Base-by-base conservation (phyloP, 2,888 invertebrate species). In the Cantharis nigra region DNA sequence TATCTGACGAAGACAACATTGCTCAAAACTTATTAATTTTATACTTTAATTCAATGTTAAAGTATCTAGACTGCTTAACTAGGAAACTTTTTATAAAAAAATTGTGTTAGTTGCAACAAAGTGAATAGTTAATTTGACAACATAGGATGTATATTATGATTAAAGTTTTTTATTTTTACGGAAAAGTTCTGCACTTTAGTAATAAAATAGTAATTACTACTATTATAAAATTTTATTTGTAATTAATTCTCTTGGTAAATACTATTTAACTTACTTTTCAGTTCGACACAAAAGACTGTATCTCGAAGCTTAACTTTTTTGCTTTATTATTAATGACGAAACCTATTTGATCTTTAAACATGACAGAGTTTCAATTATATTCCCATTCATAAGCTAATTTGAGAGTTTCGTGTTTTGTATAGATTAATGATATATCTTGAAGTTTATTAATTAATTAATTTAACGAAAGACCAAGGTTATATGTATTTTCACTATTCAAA, bases 371-470 rank as follows among this genome's bases (percentile, higher is more conserved):
- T 49, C 49, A 49, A 49, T 49, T 49, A 49, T 49, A 49, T 49
- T 49, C 49, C 49, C 49, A 49, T 49, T 49, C 49, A 49, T 49
- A 49, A 49, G 49, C 49, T 49, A 49, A 49, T 49, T 49, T 49
- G 49, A 49, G 49, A 72, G 65, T 23, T 72, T 72, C 49, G 72
- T 72, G 67, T 11, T 71, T 23, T 18, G n/a, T 67, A 72, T 67
- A 67, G 72, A 72, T 72, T 67, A 67, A 72, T 72, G 65, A 67
- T 30, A 72, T 67, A 65, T 72, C 67, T 72, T 72, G 72, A 72
- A 67, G 49, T 72, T 72, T 67, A 67, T 67, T 65, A 67, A 72
- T 67, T 67, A 72, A 33, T 65, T 72, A 72, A 67, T 64, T 65
- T 23, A 64, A 49, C 49, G 23, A 72, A 72, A 72, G 65, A 67